Evolutionary conservation across 2,797 vertebrate species (phyloP).

Genomic region (Chaenodraco wilsoni): DNA sequence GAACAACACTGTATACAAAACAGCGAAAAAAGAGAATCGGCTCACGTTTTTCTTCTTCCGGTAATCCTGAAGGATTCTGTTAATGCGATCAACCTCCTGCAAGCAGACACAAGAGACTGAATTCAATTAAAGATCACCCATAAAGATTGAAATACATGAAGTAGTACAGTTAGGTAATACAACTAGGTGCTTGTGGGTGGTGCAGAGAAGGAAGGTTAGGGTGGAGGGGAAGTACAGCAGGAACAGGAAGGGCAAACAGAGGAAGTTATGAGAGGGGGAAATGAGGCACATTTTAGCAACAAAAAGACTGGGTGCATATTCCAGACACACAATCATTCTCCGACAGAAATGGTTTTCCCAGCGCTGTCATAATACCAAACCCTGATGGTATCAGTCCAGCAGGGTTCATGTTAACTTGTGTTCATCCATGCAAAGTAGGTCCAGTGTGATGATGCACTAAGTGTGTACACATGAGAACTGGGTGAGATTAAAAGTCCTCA

Average conservation of each 20-base stretch:
- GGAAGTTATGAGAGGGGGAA: slow-evolving; percentile 42
- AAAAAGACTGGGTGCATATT: slow-evolving; percentile 2
- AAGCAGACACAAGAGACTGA: slow-evolving; percentile 33
- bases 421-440: neutral
- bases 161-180: neutral
- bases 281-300: slow-evolving; percentile 54
- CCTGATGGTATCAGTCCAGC: too few species aligned
- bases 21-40: slow-evolving; percentile 12
- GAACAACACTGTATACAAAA: neutral
- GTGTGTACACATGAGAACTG: neutral
- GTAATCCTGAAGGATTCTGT: slow-evolving; percentile 92
- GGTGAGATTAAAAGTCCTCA: too few species aligned
- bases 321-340: neutral
- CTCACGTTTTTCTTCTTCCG: slow-evolving; percentile 95
- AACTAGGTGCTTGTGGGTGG: neutral
- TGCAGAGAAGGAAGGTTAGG: slow-evolving; percentile 44
- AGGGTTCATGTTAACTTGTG: neutral
- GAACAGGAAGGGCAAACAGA: slow-evolving; percentile 59
- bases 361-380: neutral
- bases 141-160: neutral
- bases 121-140: neutral
- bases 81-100: slow-evolving; percentile 92
- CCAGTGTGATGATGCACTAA: neutral
- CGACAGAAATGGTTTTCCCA: neutral
- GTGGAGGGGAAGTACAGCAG: slow-evolving; percentile 48